phyloP scores from a whole-genome alignment of 2,113 vertebrate genomes.

The Charadrius vociferus region DNA sequence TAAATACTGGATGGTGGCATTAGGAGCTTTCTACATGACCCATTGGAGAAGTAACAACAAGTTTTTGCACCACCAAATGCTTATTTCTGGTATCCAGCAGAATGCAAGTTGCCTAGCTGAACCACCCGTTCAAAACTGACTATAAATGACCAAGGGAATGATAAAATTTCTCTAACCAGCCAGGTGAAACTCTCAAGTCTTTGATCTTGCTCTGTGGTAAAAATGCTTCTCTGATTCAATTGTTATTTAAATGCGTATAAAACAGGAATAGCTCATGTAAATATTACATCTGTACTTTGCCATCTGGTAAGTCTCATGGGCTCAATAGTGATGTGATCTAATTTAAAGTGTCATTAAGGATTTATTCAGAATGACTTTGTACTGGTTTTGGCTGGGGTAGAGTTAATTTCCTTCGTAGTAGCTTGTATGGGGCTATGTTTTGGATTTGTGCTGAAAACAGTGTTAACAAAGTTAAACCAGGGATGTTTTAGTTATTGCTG shows the following conservation, averaged over 20 bases:
- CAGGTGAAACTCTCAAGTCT: background rate
- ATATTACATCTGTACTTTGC: background rate
- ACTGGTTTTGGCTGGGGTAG: background rate
- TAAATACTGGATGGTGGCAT: background rate
- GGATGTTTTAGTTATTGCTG: background rate
- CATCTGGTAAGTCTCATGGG: background rate
- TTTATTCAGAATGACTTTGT: background rate
- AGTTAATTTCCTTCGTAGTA: background rate
- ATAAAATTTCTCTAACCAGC: background rate
- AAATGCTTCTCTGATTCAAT: background rate
- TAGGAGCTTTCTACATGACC: background rate
- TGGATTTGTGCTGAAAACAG: background rate
- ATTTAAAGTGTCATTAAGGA: background rate
- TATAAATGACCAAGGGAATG: background rate
- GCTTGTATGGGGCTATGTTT: background rate
- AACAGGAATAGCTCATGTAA: background rate
- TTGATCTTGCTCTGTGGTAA: background rate
- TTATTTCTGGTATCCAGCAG: background rate
- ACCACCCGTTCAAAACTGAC: background rate
- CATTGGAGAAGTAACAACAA: background rate
- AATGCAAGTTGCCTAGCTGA: background rate
- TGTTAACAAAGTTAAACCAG: background rate
- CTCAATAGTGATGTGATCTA: background rate
- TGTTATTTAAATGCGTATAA: background rate
- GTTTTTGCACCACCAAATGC: background rate